These are phyloP conservation scores for Conchocele bisecta DNA, from an alignment of 2,888 invertebrate species.

Conservation along the genomic window DNA sequence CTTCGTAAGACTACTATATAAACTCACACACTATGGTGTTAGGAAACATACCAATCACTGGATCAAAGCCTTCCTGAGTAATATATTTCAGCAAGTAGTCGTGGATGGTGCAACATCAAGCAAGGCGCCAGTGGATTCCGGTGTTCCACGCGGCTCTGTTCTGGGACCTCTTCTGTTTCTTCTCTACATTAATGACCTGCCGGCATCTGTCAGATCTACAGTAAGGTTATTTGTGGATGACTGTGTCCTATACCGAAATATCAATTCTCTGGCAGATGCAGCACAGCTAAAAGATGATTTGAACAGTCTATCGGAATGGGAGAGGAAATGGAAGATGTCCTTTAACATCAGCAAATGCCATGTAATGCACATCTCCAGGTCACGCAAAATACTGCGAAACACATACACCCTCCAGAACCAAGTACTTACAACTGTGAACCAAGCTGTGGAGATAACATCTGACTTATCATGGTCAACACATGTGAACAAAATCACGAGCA, in stretches of 20 bases:
- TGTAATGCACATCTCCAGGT: constrained; percentile 24
- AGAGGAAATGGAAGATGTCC: neutral
- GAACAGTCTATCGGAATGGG: constrained; percentile 14
- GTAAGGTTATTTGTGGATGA: constrained; percentile 29
- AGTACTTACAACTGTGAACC: no score
- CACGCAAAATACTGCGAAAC: no score
- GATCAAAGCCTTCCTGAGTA: constrained; percentile 37
- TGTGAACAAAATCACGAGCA: no score
- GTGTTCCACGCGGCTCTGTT: constrained; percentile 20
- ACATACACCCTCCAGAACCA: no score
- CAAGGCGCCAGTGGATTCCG: neutral
- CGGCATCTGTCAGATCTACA: constrained; percentile 69
- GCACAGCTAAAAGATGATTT: constrained; percentile 4
- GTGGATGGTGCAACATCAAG: constrained; percentile 18
- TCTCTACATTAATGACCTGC: constrained; percentile 28
- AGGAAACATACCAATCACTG: constrained; percentile 15
- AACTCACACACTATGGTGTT: constrained; percentile 41
- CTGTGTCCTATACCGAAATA: constrained; percentile 23
- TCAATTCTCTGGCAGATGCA: neutral
- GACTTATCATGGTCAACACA: no score
- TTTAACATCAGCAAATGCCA: constrained; percentile 13
- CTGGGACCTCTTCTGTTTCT: constrained; percentile 25
- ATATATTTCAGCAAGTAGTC: constrained; percentile 12
- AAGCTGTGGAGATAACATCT: no score
- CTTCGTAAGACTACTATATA: constrained; percentile 34